A percentile compares a stretch with the other conserved stretches of the same genome.
Conservation (phyloP, 1,140 invertebrate genomes). For the Microplitis demolitor region DNA sequence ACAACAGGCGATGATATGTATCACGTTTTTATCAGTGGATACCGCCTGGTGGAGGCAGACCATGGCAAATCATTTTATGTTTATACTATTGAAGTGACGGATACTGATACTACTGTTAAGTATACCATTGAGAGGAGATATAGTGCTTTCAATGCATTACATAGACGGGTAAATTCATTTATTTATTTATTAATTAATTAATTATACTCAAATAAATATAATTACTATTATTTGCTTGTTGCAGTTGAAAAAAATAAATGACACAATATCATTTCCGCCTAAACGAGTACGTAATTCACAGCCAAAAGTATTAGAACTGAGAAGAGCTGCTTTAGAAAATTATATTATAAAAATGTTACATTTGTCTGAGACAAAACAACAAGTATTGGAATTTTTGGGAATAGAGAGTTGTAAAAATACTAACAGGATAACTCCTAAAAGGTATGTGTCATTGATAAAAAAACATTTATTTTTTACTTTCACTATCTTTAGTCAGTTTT, state of each 20-base stretch:
- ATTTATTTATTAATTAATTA: slow-evolving; percentile 29
- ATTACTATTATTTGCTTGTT: not conserved
- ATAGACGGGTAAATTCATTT: slow-evolving; percentile 60
- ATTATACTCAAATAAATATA: no score
- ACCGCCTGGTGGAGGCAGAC: slow-evolving; percentile 53
- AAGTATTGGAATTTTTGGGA: slow-evolving; percentile 59
- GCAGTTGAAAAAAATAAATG: slow-evolving; percentile 46
- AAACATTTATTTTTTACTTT: no score
- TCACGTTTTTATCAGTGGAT: slow-evolving; percentile 57
- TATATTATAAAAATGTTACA: slow-evolving; percentile 66
- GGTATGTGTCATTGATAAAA: slow-evolving; percentile 35
- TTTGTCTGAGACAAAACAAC: slow-evolving; percentile 53
- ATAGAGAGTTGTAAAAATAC: slow-evolving; percentile 40
- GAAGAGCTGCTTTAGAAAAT: slow-evolving; percentile 62
- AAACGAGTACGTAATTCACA: slow-evolving; percentile 68
- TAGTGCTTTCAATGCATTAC: slow-evolving; percentile 67
- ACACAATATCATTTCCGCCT: slow-evolving; percentile 66
- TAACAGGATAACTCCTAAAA: slow-evolving; percentile 36
- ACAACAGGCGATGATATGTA: slow-evolving; percentile 50
- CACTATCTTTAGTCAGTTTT: no score
- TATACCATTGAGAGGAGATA: slow-evolving; percentile 65
- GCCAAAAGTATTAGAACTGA: slow-evolving; percentile 67
- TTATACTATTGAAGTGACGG: slow-evolving; percentile 63
- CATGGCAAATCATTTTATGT: slow-evolving; percentile 64
- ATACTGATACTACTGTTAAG: slow-evolving; percentile 50